Evolutionary conservation across 2,797 vertebrate species (phyloP), one percentile per base, ranked within the genome.

Genomic region (Pipistrellus pygmaeus): DNA sequence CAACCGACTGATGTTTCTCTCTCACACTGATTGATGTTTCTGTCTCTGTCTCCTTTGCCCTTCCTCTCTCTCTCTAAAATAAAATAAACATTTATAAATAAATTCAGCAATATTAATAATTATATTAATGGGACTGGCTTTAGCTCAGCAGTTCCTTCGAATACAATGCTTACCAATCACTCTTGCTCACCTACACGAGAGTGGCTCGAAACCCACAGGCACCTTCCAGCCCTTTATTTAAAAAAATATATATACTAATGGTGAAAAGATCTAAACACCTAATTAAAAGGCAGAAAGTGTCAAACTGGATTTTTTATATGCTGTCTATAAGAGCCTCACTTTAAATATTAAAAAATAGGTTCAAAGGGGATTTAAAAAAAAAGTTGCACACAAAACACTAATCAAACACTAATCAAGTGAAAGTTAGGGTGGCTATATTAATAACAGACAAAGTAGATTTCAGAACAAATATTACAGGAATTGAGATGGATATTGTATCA

Each of bases 271-370:
- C 60, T 66, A 48, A 95, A 83, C 20, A 38, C 3, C 64, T 73
- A 88, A 57, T 35, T 38, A 38, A 72, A 89, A 81, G 46, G 25
- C 23, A 64, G 60, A 64, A 53, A 91, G 44, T 32, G 20, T 64
- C 44, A 64, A 73, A 71, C 3, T 20, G 41, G 21, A 69, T n/a
- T 84, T 85, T 85, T 27, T 2, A 55, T 41, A 68, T 48, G 11
- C 6, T 90, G 2, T 41, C 11, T 90, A 32, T 51, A 68, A 64
- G 35, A 90, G 57, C 6, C 25, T 71, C 60, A 81, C 38, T 90
- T 92, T 94, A 55, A 76, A 83, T 77, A 77, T 64, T 46, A 83
- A 90, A 77, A 77, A 35, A 71, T 38, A 80, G 30, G 18, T 76
- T 87, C 44, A 93, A 78, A 93, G 75, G 60, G 21, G 27, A 32